A percentile compares a stretch with the other conserved stretches of the same genome.
phyloP scores from a whole-genome alignment of 2,113 vertebrate species.

The Prunella fulvescens region DNA sequence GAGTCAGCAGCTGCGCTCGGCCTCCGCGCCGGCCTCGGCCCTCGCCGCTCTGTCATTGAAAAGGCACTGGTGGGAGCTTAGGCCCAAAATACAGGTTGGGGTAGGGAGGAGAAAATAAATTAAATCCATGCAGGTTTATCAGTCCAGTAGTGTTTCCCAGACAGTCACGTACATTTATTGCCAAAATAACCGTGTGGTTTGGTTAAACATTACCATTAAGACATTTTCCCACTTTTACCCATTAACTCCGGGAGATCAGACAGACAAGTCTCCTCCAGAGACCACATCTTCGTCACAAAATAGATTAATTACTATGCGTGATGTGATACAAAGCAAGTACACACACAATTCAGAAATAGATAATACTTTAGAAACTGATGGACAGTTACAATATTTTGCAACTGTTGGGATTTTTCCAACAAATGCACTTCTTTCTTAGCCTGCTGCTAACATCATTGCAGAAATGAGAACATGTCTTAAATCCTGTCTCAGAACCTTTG shows the following conservation, averaged over 20 bases:
- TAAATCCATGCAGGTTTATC: not conserved
- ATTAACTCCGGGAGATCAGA: accelerated
- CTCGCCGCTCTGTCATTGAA: not conserved
- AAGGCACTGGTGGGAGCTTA: accelerated
- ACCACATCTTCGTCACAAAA: not conserved
- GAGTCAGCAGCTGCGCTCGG: constrained; percentile 2
- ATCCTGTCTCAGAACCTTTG: not conserved
- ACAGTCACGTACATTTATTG: accelerated
- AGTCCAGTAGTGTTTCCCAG: accelerated
- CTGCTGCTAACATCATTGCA: not conserved
- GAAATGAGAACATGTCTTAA: accelerated
- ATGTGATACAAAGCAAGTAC: not conserved
- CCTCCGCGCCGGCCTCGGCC: not conserved
- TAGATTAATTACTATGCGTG: accelerated
- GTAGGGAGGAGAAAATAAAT: not conserved
- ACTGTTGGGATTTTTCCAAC: not conserved
- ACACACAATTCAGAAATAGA: accelerated
- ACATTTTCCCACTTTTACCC: not conserved
- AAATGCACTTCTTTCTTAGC: not conserved
- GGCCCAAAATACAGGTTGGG: not conserved
- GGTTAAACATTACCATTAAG: accelerated
- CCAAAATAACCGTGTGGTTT: not conserved
- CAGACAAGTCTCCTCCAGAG: accelerated
- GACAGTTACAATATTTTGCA: not conserved
- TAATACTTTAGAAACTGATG: not conserved